Conservation (phyloP, 2,888 invertebrate species). For the Sisyra nigra region DNA sequence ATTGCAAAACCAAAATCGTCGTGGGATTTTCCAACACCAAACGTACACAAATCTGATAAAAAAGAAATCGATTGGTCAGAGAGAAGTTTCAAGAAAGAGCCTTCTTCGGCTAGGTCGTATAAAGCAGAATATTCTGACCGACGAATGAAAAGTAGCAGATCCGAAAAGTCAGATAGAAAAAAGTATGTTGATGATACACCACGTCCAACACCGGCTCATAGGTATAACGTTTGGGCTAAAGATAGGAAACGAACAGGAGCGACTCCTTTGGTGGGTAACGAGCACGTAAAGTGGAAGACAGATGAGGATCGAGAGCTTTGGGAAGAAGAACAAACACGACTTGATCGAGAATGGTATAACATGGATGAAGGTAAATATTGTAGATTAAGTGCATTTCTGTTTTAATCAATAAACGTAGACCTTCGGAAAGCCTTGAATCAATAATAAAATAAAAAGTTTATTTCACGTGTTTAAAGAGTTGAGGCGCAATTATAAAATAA, state of each 20-base stretch:
- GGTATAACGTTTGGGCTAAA: conserved; percentile 63
- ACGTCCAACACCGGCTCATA: conserved; percentile 75
- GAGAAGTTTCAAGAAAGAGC: conserved; percentile 19
- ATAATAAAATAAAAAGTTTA: no score
- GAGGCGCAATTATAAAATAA: no score
- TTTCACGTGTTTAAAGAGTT: no score
- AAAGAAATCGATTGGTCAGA: conserved; percentile 23
- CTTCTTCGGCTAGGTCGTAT: neutral
- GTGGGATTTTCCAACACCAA: conserved; percentile 90
- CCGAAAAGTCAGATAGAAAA: conserved; percentile 20
- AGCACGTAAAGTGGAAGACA: conserved; percentile 38
- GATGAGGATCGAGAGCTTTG: conserved; percentile 66
- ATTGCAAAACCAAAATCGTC: conserved; percentile 48
- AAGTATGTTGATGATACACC: conserved; percentile 50
- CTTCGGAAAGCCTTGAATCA: no score
- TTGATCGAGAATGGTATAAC: conserved; percentile 95
- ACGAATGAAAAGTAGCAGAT: conserved; percentile 11
- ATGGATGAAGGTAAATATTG: conserved; percentile 59
- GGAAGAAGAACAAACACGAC: conserved; percentile 78
- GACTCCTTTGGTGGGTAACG: conserved; percentile 36
- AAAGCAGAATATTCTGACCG: conserved; percentile 11
- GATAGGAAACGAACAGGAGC: conserved; percentile 48
- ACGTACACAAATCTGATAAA: conserved; percentile 25
- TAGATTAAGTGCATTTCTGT: no score
- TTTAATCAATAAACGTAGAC: no score